Percentiles rank a stretch among this genome's conserved stretches.
Conservation (phyloP, 2,888 invertebrate species). For the Chrysolina americana region DNA sequence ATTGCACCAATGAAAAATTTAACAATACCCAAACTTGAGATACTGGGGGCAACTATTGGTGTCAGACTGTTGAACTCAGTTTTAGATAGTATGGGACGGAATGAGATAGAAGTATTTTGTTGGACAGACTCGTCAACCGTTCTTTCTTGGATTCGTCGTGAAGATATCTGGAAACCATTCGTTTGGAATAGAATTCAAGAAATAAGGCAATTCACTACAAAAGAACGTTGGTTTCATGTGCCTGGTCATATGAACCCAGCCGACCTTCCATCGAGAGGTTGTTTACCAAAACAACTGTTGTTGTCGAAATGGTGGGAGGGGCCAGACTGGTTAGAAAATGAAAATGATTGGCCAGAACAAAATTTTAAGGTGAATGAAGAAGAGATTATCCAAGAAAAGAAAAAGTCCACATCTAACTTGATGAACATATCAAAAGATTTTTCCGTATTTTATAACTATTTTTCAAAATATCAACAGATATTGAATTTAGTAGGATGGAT, state of each 20-base stretch:
- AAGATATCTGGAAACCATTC: conserved; percentile 8
- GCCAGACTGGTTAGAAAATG: neutral
- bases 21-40: too few species aligned
- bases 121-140: conserved; percentile 5
- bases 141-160: neutral
- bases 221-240: conserved; percentile 3
- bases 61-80: neutral
- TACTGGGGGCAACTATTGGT: conserved; percentile 12
- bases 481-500: neutral
- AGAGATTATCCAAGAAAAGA: neutral
- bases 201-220: neutral
- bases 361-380: neutral
- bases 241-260: conserved; percentile 6
- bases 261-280: conserved; percentile 6
- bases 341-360: neutral
- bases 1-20: too few species aligned
- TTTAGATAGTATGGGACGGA: neutral
- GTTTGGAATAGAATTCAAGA: conserved; percentile 5
- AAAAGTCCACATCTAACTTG: neutral
- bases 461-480: neutral
- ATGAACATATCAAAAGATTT: neutral
- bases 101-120: neutral
- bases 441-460: neutral
- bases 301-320: neutral
- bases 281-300: too few species aligned